Conservation (phyloP, 2,888 invertebrate species). For the Mactromeris polynyma region DNA sequence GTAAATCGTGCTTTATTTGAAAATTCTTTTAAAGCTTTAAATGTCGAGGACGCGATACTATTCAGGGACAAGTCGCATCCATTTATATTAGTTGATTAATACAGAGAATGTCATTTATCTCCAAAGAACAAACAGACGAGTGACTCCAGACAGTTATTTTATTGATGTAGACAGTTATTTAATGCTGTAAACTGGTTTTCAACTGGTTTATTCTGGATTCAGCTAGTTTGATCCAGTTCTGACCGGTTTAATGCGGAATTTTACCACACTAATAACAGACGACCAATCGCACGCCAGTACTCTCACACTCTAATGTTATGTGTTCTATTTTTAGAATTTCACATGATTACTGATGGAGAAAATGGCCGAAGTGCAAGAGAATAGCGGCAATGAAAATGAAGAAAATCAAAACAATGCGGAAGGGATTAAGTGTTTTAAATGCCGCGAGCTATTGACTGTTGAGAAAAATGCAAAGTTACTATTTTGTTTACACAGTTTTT, state of each 20-base stretch:
- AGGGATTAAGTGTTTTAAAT: constrained; percentile 31
- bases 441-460: constrained; percentile 45
- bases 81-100: no score
- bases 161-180: no score
- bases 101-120: no score
- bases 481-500: constrained; percentile 95
- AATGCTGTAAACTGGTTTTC: background rate
- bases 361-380: constrained; percentile 46
- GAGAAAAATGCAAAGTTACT: constrained; percentile 91
- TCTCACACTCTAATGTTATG: background rate
- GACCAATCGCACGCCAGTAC: constrained; percentile 22
- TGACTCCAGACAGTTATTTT: no score
- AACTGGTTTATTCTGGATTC: constrained; percentile 13
- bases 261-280: background rate
- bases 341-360: background rate
- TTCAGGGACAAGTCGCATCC: no score
- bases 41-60: no score
- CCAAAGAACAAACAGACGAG: no score
- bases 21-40: no score
- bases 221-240: constrained; percentile 20
- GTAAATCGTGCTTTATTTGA: no score
- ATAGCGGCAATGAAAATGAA: background rate
- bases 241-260: constrained; percentile 30
- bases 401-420: background rate
- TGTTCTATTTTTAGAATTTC: constrained; percentile 17